These are phyloP conservation scores for Allophyes oxyacanthae DNA, from an alignment of 2,888 invertebrate species.

Conservation along the genomic window DNA sequence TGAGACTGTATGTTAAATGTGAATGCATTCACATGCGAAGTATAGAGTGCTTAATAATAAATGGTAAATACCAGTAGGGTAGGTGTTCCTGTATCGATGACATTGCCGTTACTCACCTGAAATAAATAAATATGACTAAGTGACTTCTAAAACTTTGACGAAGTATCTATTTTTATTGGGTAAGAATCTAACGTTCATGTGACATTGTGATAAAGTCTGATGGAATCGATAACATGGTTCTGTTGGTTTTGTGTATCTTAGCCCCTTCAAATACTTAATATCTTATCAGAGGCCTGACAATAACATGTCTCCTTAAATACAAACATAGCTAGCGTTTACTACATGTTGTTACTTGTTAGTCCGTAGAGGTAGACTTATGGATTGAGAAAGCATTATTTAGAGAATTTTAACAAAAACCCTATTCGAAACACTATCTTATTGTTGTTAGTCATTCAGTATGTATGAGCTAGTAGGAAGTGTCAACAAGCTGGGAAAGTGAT, in stretches of 20 bases:
- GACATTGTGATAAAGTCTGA: slow-evolving; percentile 6
- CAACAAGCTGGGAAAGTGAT: slow-evolving; percentile 26
- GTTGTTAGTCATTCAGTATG: not conserved
- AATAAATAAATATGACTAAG: slow-evolving; percentile 67
- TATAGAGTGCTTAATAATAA: slow-evolving; percentile 65
- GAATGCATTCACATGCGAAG: slow-evolving; percentile 65
- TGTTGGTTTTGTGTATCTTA: slow-evolving; percentile 31
- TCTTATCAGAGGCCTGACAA: slow-evolving; percentile 38
- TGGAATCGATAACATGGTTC: slow-evolving; percentile 17
- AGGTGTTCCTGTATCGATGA: slow-evolving; percentile 88
- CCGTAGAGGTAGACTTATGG: too few species aligned
- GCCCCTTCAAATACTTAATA: slow-evolving; percentile 33
- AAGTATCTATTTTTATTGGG: not conserved
- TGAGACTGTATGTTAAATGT: slow-evolving; percentile 45
- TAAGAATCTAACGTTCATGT: slow-evolving; percentile 8
- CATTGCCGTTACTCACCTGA: slow-evolving; percentile 90
- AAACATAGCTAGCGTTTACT: slow-evolving; percentile 6
- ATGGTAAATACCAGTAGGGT: slow-evolving; percentile 86
- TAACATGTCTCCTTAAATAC: slow-evolving; percentile 17
- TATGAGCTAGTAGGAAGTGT: slow-evolving; percentile 14
- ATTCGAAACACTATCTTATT: too few species aligned
- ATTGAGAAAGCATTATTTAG: too few species aligned
- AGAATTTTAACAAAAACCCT: too few species aligned
- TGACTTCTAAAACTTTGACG: slow-evolving; percentile 39
- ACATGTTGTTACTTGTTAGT: not conserved